phyloP scores from a whole-genome alignment of 2,888 invertebrate genomes.

The Gastrophysa polygoni region DNA sequence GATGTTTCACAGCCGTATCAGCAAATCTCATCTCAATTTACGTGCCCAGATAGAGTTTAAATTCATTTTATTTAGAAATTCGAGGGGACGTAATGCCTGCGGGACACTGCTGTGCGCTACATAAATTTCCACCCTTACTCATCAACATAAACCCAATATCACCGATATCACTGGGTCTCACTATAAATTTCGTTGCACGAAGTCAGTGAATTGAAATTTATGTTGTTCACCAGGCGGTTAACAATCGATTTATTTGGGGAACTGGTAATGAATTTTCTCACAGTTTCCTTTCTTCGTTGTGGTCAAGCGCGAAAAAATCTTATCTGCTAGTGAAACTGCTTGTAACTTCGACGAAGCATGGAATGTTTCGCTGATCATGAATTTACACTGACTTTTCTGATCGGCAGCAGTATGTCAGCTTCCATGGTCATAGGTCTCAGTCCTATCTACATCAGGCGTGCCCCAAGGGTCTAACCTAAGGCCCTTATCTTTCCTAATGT shows the following conservation, averaged over 20 bases:
- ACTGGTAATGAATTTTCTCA: slow-evolving; percentile 22
- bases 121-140: slow-evolving; percentile 42
- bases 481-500: no score
- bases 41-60: slow-evolving; percentile 16
- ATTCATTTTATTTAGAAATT: slow-evolving; percentile 30
- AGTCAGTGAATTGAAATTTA: slow-evolving; percentile 51
- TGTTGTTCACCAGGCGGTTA: slow-evolving; percentile 47
- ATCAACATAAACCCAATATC: slow-evolving; percentile 49
- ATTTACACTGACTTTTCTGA: no score
- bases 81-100: slow-evolving; percentile 25
- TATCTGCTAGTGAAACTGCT: no score
- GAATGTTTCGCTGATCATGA: no score
- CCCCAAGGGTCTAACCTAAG: no score
- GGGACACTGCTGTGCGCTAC: slow-evolving; percentile 29
- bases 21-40: neutral
- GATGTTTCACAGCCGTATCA: no score
- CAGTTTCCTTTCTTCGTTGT: slow-evolving; percentile 25
- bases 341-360: no score
- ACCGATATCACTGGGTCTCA: slow-evolving; percentile 45
- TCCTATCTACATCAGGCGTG: no score
- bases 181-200: slow-evolving; percentile 42
- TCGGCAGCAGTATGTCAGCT: no score
- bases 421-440: no score
- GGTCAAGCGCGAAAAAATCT: no score
- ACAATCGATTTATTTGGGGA: slow-evolving; percentile 48